Percentiles rank a stretch among this genome's conserved stretches.
phyloP scores from a whole-genome alignment of 37 sponge, comb jelly and placozoan genomes.

The Mnemiopsis leidyi region DNA sequence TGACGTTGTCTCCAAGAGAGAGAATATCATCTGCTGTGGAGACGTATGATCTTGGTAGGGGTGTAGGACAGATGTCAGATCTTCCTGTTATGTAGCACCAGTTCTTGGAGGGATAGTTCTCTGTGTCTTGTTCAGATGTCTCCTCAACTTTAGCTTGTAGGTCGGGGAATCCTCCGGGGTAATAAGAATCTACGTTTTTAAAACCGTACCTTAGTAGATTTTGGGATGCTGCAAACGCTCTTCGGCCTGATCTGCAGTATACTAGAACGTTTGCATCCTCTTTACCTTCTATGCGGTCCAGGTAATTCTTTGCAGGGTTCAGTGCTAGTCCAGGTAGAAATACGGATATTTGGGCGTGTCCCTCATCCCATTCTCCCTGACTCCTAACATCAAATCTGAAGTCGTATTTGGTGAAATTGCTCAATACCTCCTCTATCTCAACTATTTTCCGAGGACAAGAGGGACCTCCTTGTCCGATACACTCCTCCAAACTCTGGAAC shows the following conservation, averaged over 20 bases:
- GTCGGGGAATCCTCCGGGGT: constrained; percentile 27
- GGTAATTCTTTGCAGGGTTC: not conserved
- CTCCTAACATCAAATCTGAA: constrained; percentile 27
- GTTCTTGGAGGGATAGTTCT: not conserved
- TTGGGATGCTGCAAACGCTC: not conserved
- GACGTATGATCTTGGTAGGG: not conserved
- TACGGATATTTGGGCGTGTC: not conserved
- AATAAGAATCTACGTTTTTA: not conserved
- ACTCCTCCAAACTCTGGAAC: constrained; percentile 22
- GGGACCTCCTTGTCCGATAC: constrained; percentile 26
- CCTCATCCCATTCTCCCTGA: constrained; percentile 21
- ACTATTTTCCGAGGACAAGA: not conserved
- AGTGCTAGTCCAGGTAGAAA: not conserved
- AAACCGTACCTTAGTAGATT: constrained; percentile 7
- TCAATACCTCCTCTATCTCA: not conserved
- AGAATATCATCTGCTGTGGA: not conserved
- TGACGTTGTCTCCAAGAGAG: not conserved
- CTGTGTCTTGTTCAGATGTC: not conserved
- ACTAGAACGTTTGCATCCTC: not conserved
- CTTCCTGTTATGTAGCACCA: not conserved
- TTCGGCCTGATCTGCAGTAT: constrained; percentile 11
- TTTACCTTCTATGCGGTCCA: not conserved
- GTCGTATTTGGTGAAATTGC: not conserved
- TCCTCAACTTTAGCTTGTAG: not conserved
- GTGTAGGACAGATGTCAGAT: constrained; percentile 4